A percentile compares a stretch with the other conserved stretches of the same genome.
Evolutionary conservation across 2,888 invertebrate genomes (phyloP).

Genomic region (Sepioteuthis lessoniana): DNA sequence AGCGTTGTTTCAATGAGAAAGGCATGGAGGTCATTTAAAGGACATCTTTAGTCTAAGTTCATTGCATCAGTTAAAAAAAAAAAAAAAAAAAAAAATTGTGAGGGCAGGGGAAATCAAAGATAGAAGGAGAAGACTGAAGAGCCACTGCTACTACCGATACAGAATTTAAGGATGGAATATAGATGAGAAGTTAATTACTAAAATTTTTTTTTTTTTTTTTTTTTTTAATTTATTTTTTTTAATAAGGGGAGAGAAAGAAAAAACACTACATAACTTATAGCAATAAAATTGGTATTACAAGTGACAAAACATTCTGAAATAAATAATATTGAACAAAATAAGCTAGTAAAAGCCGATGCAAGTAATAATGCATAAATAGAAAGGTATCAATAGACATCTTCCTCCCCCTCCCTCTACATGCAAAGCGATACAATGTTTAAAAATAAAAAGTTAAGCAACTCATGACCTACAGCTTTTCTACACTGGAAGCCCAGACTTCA

Average conservation of each 20-base stretch:
- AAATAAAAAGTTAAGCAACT: background rate
- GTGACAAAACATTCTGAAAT: background rate
- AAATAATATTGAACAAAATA: background rate
- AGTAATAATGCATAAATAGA: too few relatives aligned
- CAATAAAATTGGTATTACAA: constrained; percentile 7
- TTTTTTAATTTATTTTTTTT: background rate
- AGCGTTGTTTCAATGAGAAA: background rate
- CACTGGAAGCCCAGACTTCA: background rate
- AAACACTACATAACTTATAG: background rate
- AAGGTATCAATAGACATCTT: background rate
- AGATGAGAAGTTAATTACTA: background rate
- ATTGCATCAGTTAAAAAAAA: background rate
- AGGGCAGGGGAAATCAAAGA: background rate
- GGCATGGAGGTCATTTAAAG: background rate
- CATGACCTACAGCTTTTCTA: background rate
- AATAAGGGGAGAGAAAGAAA: background rate
- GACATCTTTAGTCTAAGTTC: background rate
- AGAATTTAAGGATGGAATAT: background rate
- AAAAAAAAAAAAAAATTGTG: background rate
- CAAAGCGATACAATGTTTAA: background rate
- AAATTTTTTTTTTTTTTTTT: background rate
- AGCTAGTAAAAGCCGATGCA: background rate
- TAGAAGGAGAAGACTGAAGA: background rate
- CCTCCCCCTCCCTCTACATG: background rate
- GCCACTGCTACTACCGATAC: constrained; percentile 33